These are phyloP conservation scores for Cebus imitator DNA, from an alignment of 2,113 vertebrate genomes.

Conservation along the genomic window DNA sequence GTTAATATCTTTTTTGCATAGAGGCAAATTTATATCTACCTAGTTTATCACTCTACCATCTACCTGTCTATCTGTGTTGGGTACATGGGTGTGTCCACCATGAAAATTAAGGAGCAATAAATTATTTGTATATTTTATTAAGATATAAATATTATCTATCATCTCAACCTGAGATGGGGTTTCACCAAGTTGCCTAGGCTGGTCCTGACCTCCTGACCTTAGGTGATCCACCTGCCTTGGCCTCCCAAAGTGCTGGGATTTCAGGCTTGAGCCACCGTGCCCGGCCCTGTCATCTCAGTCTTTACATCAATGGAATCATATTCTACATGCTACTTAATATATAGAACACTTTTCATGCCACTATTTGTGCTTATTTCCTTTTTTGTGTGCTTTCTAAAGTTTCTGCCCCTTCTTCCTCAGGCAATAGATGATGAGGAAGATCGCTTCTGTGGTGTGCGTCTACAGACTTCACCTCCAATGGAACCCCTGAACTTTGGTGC, in stretches of 20 bases:
- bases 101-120: not conserved
- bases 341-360: not conserved
- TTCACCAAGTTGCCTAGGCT: too few relatives aligned
- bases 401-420: not conserved
- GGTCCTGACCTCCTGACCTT: too few relatives aligned
- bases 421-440: constrained; percentile 12
- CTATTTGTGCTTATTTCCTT: not conserved
- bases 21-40: too few relatives aligned
- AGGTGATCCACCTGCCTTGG: too few relatives aligned
- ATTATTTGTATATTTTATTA: not conserved
- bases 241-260: too few relatives aligned
- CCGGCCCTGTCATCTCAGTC: not conserved
- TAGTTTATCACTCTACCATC: not conserved
- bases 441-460: not conserved
- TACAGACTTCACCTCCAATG: constrained; percentile 49
- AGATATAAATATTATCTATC: not conserved
- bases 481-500: not conserved
- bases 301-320: not conserved
- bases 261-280: too few relatives aligned
- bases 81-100: not conserved
- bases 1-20: not conserved
- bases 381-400: not conserved
- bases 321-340: not conserved
- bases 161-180: not conserved
- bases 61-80: not conserved